Evolutionary conservation across 92 coral and sea anemone species (phyloP), one percentile per base, ranked within the genome.

Genomic region (Muricea muricata): DNA sequence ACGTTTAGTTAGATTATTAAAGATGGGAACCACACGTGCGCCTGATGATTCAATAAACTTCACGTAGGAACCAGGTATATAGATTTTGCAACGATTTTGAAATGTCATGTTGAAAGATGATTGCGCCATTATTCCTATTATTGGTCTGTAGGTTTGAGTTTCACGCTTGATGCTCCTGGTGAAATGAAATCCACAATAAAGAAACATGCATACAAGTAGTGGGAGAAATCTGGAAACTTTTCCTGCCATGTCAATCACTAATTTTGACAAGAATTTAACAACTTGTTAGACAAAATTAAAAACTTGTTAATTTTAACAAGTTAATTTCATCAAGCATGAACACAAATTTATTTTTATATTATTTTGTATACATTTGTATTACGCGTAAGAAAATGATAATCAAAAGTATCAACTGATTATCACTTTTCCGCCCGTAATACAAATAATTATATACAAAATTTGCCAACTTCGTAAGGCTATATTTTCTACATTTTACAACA

Each of bases 1-100:
- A 0, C 74, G 85, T 9, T 93, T 91, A 29, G 89, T 87, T 48
- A 87, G 84, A 75, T 95, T 69, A 78, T 93, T 93, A 74, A 56
- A 73, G 31, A 86, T 79, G 17, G 90, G 90, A n/a, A 34, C 90
- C 23, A 86, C 90, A 56, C 90, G 41, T 46, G 86, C 90, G 4
- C 90, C 90, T 17, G 86, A 76, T 9, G 86, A 80, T 60, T 86
- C 86, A 12, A 86, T 20, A 30, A 73, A 86, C 60, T 86, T 86
- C 10, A 86, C 81, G 75, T 86, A 86, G 13, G 90, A 86, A 26
- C 86, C 90, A 1, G 90, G 41, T 23, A 86, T 86, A 75, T 52
- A 86, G 42, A 73, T 68, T 35, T 69, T 80, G 4, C 90, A 85
- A 30, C 75, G 70, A 26, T 28, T 72, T 24, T 82, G 77, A 78